Base-by-base conservation (phyloP, 1,140 invertebrate species). In the Aphelenchoides besseyi region DNA sequence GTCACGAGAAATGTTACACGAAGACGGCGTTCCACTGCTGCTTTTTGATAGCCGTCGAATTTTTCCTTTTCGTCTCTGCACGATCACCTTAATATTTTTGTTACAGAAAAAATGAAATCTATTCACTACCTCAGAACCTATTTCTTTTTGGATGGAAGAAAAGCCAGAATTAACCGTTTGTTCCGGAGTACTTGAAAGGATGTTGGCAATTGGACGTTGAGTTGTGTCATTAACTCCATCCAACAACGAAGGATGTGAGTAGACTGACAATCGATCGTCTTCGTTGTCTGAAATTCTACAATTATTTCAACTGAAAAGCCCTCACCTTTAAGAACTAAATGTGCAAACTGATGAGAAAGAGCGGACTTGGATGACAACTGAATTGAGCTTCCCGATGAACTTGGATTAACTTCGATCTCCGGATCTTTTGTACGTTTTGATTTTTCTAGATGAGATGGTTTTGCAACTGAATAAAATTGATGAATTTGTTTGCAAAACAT, bases 191-290 rank as follows among this genome's bases (percentile, higher is more conserved):
- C 72, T 33, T 1, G 70, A 32, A 23, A 72, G 35, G 36, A 72
- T 29, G 18, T 70, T 28, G 23, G 2, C 18, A 26, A 59, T 41
- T 2, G 71, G 61, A 30, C 74, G 73, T 16, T 70, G 23, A n/a
- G 57, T 61, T 32, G 73, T 32, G 48, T 35, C 61, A 36, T 33
- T 3, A 32, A 26, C 73, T 54, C 67, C 64, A 61, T 83, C 79
- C 2, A 84, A 29, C 80, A 83, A 78, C 8, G 81, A 83, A 3
- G 81, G 82, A 70, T 83, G 81, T 2, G 81, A 83, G 67, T 81
- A 82, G 5, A 84, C 74, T 2, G 81, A 83, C 12, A 71, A 78
- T 36, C 64, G 32, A 16, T 84, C 81, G 69, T 84, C 81, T 35
- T 74, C 81, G 12, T 77, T 73, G n/a, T n/a, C n/a, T 29, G 16